phyloP scores from a whole-genome alignment of 53 echinoderm and acorn worm species.

The Echinarachnius parma region DNA sequence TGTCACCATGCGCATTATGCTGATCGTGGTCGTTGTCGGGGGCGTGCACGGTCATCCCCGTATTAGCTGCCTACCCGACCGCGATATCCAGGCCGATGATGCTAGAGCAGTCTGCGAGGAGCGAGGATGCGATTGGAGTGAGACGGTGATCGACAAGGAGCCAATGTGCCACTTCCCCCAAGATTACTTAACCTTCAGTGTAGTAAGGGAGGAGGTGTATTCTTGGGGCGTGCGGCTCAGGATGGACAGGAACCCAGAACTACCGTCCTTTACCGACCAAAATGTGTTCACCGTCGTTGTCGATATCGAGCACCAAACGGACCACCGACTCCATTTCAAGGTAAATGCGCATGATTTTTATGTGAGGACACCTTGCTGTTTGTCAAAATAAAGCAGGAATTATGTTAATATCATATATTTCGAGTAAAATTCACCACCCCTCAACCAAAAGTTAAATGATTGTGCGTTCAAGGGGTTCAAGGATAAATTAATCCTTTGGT shows the following conservation, averaged over 20 bases:
- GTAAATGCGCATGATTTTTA: slow-evolving; percentile 9
- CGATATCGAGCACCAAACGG: slow-evolving; percentile 52
- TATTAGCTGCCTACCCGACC: slow-evolving; percentile 39
- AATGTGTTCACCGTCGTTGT: slow-evolving; percentile 23
- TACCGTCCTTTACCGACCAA: slow-evolving; percentile 33
- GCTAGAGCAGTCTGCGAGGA: slow-evolving; percentile 8
- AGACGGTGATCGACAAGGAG: background rate
- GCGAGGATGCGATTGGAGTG: slow-evolving; percentile 11
- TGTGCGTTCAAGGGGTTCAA: too few relatives aligned
- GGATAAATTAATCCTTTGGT: too few relatives aligned
- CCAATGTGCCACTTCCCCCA: slow-evolving; percentile 32
- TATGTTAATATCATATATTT: too few relatives aligned
- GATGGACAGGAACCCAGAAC: slow-evolving; percentile 18
- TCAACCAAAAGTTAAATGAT: too few relatives aligned
- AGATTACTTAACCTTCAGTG: slow-evolving; percentile 19
- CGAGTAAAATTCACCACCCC: too few relatives aligned
- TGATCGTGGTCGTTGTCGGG: too few relatives aligned
- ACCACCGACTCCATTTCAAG: slow-evolving; percentile 61
- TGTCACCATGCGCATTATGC: too few relatives aligned
- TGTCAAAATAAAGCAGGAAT: too few relatives aligned
- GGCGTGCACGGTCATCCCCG: too few relatives aligned
- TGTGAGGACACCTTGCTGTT: background rate
- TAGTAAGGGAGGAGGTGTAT: slow-evolving; percentile 2
- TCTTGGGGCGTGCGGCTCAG: slow-evolving; percentile 37
- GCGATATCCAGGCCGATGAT: background rate